Evolutionary conservation across 2,888 invertebrate genomes (phyloP).

Genomic region (Thereva nobilitata): DNA sequence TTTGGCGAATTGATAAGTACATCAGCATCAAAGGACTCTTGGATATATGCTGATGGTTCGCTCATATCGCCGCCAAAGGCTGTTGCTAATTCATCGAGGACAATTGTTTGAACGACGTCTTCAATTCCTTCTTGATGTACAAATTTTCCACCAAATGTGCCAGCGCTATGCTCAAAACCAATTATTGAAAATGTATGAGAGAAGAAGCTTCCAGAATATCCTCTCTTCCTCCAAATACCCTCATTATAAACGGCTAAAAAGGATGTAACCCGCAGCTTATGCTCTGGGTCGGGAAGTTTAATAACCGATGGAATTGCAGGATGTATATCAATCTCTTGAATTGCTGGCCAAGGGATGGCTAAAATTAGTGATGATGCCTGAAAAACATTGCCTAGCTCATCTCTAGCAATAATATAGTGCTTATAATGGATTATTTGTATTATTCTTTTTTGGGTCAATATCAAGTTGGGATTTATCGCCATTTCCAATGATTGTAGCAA

Average conservation of each 20-base stretch:
- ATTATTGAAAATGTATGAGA: slow-evolving; percentile 47
- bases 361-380: slow-evolving; percentile 49
- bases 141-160: slow-evolving; percentile 47
- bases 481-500: slow-evolving; percentile 46
- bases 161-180: slow-evolving; percentile 46
- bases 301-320: slow-evolving; percentile 49
- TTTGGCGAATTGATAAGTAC: slow-evolving; percentile 45
- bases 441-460: slow-evolving; percentile 45
- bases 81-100: slow-evolving; percentile 46
- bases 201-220: slow-evolving; percentile 50
- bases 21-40: slow-evolving; percentile 47
- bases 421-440: slow-evolving; percentile 48
- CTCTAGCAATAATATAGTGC: slow-evolving; percentile 49
- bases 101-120: slow-evolving; percentile 37
- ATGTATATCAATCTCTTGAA: slow-evolving; percentile 47
- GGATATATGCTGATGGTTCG: slow-evolving; percentile 45
- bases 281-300: slow-evolving; percentile 29
- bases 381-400: slow-evolving; percentile 44
- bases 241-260: slow-evolving; percentile 49
- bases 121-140: slow-evolving; percentile 48
- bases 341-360: slow-evolving; percentile 52
- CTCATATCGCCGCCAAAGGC: slow-evolving; percentile 51
- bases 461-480: slow-evolving; percentile 43
- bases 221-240: slow-evolving; percentile 49
- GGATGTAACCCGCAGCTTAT: slow-evolving; percentile 46